Evolutionary conservation across 2,888 invertebrate species (phyloP).

Genomic region (Ochropacha duplaris): DNA sequence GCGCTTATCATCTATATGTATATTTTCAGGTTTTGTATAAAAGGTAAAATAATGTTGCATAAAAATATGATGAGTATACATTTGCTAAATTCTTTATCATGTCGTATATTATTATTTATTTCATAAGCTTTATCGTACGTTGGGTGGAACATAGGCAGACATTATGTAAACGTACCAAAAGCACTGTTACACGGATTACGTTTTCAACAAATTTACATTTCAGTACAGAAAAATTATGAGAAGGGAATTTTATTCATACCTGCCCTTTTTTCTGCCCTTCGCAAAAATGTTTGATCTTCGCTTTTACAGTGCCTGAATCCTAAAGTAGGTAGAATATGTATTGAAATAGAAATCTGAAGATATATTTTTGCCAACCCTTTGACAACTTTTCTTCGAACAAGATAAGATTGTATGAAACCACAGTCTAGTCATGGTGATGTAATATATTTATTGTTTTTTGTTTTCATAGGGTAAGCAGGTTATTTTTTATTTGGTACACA

Average conservation of each 20-base stretch:
- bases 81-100: not conserved
- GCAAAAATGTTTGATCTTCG: not conserved
- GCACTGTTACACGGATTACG: slow-evolving; percentile 20
- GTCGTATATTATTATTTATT: not conserved
- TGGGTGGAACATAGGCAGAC: not conserved
- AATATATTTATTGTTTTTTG: too few species aligned
- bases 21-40: too few species aligned
- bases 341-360: too few species aligned
- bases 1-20: too few species aligned
- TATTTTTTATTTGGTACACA: too few species aligned
- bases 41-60: too few species aligned
- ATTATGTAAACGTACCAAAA: slow-evolving; percentile 12
- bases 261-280: not conserved
- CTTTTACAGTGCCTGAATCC: not conserved
- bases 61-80: too few species aligned
- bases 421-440: too few species aligned
- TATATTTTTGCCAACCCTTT: too few species aligned
- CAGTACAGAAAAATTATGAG: slow-evolving; percentile 15
- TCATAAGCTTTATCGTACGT: not conserved
- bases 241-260: slow-evolving; percentile 7
- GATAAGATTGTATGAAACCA: too few species aligned
- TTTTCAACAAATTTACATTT: slow-evolving; percentile 29
- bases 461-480: too few species aligned
- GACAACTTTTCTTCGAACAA: too few species aligned
- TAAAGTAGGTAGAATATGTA: not conserved